Base-by-base conservation (phyloP, 2,888 invertebrate species). In the Linyphia triangularis region DNA sequence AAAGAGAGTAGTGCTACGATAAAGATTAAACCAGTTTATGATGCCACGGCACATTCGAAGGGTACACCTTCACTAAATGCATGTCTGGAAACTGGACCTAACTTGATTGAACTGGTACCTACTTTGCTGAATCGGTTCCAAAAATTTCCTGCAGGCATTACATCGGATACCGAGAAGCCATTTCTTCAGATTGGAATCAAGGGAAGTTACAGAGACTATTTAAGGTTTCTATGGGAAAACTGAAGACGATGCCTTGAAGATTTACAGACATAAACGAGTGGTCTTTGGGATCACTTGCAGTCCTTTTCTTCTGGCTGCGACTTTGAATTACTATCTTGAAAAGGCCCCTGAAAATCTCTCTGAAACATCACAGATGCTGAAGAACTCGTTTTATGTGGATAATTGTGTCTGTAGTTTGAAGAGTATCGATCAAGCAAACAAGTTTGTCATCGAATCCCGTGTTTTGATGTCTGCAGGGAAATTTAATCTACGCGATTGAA, bases 391-490 rank as follows among this genome's bases (percentile, higher is more conserved):
- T 28, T 67, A 79, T 43, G 28, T 79, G 2, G 79, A 67, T 30
- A 79, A 79, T 51, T 67, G 28, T 40, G n/a, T 37, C 40, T 51
- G 30, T 65, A 78, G 78, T 63, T 37, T 26, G 2, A 69, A 69
- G 28, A 19, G 13, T 16, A 9, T 9, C 10, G 19, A 37, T 0
- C 10, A 72, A 51, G 51, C 51, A 5, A 24, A 72, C 1, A 72
- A 72, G 43, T 72, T 51, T 24, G 24, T 72, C 26, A 19, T 24
- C 2, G 72, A 72, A 7, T 72, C 72, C 0, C 43, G 43, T 26
- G 24, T 26, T 16, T 26, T 72, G n/a, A 51, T 72, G 72, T 51
- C 43, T 4, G 26, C 72, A 6, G 51, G 43, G 40, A 2, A 72
- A 51, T 72, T 72, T 26, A 72, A 72, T 51, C 16, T 72, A 16